These are phyloP conservation scores for Gila orcuttii DNA, from an alignment of 2,113 vertebrate genomes.

Conservation along the genomic window DNA sequence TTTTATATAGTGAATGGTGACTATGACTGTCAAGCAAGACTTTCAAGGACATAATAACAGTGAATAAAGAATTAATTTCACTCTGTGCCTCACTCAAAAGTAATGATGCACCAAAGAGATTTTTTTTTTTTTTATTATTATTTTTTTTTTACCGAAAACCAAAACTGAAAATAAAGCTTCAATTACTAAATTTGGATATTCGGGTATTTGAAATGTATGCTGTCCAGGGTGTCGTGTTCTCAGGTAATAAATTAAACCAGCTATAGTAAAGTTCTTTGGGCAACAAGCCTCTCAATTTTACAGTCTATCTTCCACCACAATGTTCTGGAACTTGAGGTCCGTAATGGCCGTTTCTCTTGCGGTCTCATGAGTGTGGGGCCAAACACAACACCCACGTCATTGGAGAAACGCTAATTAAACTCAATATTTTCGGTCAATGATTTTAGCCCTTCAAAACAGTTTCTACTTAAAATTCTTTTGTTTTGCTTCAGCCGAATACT, in stretches of 20 bases:
- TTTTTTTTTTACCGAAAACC: neutral
- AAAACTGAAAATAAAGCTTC: neutral
- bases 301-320: constrained; percentile 90
- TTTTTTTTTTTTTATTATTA: too few species aligned
- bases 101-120: neutral
- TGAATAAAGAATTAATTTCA: neutral
- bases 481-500: too few species aligned
- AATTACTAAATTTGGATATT: neutral
- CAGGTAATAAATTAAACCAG: neutral
- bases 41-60: neutral
- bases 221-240: neutral
- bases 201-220: neutral
- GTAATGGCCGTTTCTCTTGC: constrained; percentile 96
- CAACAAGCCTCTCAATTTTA: too few species aligned
- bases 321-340: constrained; percentile 99
- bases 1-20: neutral
- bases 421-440: neutral
- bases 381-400: constrained; percentile 86
- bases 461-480: neutral
- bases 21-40: neutral
- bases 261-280: too few species aligned
- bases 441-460: neutral
- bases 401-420: neutral
- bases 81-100: neutral
- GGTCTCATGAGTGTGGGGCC: constrained; percentile 97